Conservation (phyloP, 1,140 invertebrate species). For the Galleria mellonella region DNA sequence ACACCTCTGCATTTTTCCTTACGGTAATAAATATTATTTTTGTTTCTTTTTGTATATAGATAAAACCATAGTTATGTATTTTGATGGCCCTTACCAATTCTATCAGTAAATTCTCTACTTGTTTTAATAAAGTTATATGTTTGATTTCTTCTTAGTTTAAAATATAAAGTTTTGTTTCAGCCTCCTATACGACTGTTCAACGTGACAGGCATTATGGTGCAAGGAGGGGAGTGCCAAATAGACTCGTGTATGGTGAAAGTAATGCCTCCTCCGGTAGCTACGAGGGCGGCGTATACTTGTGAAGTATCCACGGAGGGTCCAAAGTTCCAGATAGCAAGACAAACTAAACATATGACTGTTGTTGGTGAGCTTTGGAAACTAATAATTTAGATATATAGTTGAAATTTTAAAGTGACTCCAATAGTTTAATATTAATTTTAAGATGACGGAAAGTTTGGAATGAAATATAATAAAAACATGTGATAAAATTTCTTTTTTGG, state of each 20-base stretch:
- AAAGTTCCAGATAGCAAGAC: conserved; percentile 76
- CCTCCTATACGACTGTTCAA: conserved; percentile 59
- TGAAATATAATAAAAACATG: no score
- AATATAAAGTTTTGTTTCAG: conserved; percentile 24
- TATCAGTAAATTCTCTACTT: no score
- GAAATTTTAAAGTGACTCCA: no score
- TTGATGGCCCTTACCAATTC: no score
- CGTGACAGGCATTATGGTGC: conserved; percentile 57
- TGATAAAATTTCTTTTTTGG: no score
- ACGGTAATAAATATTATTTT: no score
- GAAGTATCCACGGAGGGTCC: conserved; percentile 80
- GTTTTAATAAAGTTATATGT: neutral
- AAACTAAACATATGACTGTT: conserved; percentile 78
- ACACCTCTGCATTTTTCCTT: no score
- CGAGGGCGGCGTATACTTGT: conserved; percentile 76
- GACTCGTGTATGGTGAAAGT: conserved; percentile 72
- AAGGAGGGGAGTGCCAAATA: conserved; percentile 65
- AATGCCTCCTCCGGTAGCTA: conserved; percentile 70
- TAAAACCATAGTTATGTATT: no score
- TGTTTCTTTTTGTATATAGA: no score
- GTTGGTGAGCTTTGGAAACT: conserved; percentile 67
- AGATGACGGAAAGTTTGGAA: no score
- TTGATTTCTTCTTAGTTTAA: neutral
- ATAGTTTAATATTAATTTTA: no score
- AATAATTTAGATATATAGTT: no score